Conservation (phyloP, 2,797 vertebrate genomes). For the Pantherophis vulpinus region DNA sequence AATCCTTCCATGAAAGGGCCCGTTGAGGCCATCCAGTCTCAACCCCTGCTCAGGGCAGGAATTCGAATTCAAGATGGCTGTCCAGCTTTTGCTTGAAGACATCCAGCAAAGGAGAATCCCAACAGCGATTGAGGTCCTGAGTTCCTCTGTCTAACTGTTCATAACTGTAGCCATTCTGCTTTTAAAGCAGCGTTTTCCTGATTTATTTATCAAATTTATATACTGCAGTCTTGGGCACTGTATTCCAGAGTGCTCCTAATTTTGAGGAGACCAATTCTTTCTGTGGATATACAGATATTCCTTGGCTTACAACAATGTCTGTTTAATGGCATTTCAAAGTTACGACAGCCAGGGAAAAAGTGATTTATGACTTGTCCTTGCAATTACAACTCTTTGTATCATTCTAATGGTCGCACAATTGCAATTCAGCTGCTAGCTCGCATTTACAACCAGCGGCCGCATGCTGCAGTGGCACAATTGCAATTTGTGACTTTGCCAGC, state of each 20-base stretch:
- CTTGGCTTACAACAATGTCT: neutral
- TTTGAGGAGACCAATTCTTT: neutral
- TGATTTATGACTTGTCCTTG: neutral
- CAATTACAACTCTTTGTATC: neutral
- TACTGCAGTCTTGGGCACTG: neutral
- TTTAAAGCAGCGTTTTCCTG: neutral
- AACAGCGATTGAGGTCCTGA: neutral
- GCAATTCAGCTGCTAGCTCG: neutral
- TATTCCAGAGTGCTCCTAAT: neutral
- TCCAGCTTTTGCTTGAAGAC: neutral
- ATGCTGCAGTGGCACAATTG: neutral
- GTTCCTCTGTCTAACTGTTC: neutral
- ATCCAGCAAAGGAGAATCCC: neutral
- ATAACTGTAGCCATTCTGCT: neutral
- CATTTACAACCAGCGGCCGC: neutral
- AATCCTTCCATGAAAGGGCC: neutral
- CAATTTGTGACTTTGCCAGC: neutral
- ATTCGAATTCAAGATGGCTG: neutral
- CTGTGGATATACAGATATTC: neutral
- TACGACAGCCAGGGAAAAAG: neutral
- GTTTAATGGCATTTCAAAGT: neutral
- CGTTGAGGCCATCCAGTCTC: neutral
- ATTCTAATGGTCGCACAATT: neutral
- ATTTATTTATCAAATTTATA: neutral
- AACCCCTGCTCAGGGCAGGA: neutral